A percentile compares a stretch with the other conserved stretches of the same genome.
Evolutionary conservation across 1,140 invertebrate species (phyloP).

Genomic region (Cataglyphis hispanica): DNA sequence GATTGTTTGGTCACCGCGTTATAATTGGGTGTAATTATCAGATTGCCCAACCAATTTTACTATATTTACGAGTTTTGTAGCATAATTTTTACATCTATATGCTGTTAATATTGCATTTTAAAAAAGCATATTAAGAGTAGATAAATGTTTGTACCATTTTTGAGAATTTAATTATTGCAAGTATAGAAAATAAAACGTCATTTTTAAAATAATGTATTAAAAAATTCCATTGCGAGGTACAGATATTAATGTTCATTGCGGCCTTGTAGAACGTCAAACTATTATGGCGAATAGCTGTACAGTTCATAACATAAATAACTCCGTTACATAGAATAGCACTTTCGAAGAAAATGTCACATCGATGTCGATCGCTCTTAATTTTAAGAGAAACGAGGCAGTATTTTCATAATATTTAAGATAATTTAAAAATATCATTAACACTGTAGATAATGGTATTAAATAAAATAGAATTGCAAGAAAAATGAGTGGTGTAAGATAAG

Average conservation of each 20-base stretch:
- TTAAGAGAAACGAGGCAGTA: neutral
- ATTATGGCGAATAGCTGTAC: constrained; percentile 18
- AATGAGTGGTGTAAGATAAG: constrained; percentile 45
- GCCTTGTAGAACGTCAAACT: neutral
- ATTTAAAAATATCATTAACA: constrained; percentile 37
- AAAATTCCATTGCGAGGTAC: neutral
- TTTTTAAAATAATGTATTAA: neutral
- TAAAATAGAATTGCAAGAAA: neutral
- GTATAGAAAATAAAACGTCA: neutral
- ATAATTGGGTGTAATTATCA: constrained; percentile 79
- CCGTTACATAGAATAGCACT: constrained; percentile 53
- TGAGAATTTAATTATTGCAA: neutral
- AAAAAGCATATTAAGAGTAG: no score
- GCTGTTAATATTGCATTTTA: neutral
- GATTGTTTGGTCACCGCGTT: constrained; percentile 76
- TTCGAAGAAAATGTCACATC: constrained; percentile 27
- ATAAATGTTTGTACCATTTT: neutral
- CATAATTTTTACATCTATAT: neutral
- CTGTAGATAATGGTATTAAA: constrained; percentile 36
- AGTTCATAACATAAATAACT: constrained; percentile 56
- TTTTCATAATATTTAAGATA: constrained; percentile 21
- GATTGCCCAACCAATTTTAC: constrained; percentile 62
- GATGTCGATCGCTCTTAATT: constrained; percentile 54
- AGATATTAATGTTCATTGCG: constrained; percentile 27
- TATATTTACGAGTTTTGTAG: constrained; percentile 31